Evolutionary conservation across 2,113 vertebrate species (phyloP), one percentile per base, ranked within the genome.

Genomic region (Romanogobio albipinnatus): DNA sequence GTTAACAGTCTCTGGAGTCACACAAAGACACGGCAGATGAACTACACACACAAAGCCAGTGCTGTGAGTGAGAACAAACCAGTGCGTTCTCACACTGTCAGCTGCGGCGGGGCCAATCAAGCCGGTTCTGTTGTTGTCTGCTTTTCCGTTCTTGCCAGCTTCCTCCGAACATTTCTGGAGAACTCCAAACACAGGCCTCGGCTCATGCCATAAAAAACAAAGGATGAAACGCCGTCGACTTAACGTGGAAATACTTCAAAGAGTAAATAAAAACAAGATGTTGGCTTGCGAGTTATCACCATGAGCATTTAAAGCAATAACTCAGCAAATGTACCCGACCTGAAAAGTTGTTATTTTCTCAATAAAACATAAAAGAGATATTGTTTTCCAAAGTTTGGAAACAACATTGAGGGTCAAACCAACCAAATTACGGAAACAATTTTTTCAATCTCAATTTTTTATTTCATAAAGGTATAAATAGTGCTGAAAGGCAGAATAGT

Each of bases 51-150:
- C 93, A 94, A 93, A 93, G 92, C 88, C 85, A 80, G 88, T 89
- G 90, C 93, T 94, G 92, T 94, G 91, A 84, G 88, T 83, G 86
- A 86, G 88, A 94, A 93, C 93, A 92, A 93, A 94, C 93, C 93
- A 93, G 90, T 85, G 87, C 92, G 90, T 91, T 91, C 89, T 90
- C 92, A 92, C 91, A 90, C 85, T 70, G 66, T 75, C 88, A 88
- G 84, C 85, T 88, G 76, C 22, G 22, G 9, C 15, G 51, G 49
- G 10, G 17, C 4, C 22, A 77, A 77, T 59, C 29, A 77, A 58
- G 3, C 66, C 33, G 3, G 29, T 66, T 10, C 43, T n/a, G 22
- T n/a, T 71, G 47, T 47, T 8, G 47, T 53, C 47, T 51, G 73
- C 24, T 75, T 49, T 26, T 9, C 9, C 45, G 3, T 11, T 49